phyloP scores from a whole-genome alignment of 2,888 invertebrate genomes.

The Myopa testacea region DNA sequence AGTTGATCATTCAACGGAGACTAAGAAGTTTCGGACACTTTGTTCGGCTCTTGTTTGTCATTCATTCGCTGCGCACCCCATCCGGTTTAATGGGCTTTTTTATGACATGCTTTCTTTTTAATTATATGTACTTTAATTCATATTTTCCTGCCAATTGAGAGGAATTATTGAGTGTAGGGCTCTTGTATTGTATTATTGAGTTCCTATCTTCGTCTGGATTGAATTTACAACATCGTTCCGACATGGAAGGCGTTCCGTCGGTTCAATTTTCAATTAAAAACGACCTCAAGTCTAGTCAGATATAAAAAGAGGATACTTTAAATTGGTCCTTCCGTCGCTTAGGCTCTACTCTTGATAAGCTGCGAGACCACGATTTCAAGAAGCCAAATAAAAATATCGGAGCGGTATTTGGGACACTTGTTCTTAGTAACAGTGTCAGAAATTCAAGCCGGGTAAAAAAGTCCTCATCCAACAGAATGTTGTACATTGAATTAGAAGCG shows the following conservation, averaged over 20 bases:
- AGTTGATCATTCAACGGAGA: constrained; percentile 14
- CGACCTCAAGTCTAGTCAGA: background rate
- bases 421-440: too few relatives aligned
- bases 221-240: constrained; percentile 33
- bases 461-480: too few relatives aligned
- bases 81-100: background rate
- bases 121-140: constrained; percentile 31
- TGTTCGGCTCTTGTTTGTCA: constrained; percentile 21
- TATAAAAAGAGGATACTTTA: too few relatives aligned
- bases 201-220: too few relatives aligned
- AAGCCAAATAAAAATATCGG: too few relatives aligned
- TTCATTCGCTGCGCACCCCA: background rate
- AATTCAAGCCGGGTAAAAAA: too few relatives aligned
- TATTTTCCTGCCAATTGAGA: constrained; percentile 21
- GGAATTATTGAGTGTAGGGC: constrained; percentile 4
- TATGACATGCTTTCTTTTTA: constrained; percentile 29
- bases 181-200: background rate
- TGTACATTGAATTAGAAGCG: too few relatives aligned
- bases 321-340: too few relatives aligned
- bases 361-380: too few relatives aligned
- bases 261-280: constrained; percentile 37
- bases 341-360: too few relatives aligned
- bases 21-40: background rate
- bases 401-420: too few relatives aligned
- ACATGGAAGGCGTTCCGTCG: constrained; percentile 46